Evolutionary conservation across 2,113 vertebrate genomes (phyloP).

Genomic region (Ageneiosus marmoratus): DNA sequence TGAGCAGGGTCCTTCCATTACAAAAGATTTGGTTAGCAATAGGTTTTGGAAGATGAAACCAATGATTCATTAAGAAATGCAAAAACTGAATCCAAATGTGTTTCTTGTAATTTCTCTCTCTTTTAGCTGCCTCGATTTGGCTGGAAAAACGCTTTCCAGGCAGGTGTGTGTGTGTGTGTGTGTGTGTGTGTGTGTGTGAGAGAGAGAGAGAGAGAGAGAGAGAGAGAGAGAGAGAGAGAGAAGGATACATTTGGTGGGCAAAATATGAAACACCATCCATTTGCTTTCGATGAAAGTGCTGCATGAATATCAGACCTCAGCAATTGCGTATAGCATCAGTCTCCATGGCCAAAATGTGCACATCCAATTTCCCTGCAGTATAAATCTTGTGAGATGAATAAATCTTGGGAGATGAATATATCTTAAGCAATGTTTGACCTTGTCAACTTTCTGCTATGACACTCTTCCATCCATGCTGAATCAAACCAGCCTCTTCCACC

Average conservation of each 20-base stretch:
- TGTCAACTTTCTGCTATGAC: constrained; percentile 25
- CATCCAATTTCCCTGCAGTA: constrained; percentile 17
- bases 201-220: neutral
- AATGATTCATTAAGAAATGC: constrained; percentile 33
- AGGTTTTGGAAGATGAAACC: constrained; percentile 47
- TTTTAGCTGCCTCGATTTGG: neutral
- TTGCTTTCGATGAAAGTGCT: constrained; percentile 29
- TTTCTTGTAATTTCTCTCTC: constrained; percentile 18
- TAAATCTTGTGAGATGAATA: constrained; percentile 32
- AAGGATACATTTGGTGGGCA: constrained; percentile 16
- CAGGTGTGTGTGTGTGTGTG: neutral
- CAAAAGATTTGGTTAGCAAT: constrained; percentile 59
- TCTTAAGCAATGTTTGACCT: constrained; percentile 38
- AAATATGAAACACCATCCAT: constrained; percentile 24
- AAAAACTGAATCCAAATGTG: constrained; percentile 40
- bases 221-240: neutral
- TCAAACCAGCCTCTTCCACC: constrained; percentile 63
- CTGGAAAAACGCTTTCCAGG: constrained; percentile 5
- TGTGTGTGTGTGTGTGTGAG: constrained; percentile 1
- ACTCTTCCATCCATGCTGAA: constrained; percentile 46
- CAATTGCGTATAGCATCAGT: constrained; percentile 26
- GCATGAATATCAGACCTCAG: constrained; percentile 30
- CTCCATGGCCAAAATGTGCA: constrained; percentile 18
- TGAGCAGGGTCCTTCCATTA: constrained; percentile 50
- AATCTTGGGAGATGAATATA: constrained; percentile 26